phyloP scores from a whole-genome alignment of 1,140 invertebrate genomes.

The Cyrtorhinus lividipennis region DNA sequence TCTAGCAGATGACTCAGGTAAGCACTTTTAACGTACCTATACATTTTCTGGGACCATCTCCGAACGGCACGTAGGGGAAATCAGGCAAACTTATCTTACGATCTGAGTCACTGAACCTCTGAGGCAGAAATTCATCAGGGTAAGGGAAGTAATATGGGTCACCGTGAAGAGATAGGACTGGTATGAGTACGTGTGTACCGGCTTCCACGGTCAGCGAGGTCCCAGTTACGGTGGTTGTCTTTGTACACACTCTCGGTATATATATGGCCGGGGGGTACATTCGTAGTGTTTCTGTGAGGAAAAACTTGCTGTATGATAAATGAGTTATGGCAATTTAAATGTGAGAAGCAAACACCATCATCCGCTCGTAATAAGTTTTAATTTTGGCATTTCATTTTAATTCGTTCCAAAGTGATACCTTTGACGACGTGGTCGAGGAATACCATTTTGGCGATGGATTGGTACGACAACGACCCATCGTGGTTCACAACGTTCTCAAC shows the following conservation, averaged over 20 bases:
- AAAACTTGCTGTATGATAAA: background rate
- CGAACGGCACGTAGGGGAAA: background rate
- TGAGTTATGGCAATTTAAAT: too few relatives aligned
- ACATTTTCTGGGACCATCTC: conserved; percentile 10
- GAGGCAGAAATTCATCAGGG: conserved; percentile 50
- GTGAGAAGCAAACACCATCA: too few relatives aligned
- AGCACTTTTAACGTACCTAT: conserved; percentile 1
- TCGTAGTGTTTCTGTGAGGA: conserved; percentile 37
- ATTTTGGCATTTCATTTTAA: too few relatives aligned
- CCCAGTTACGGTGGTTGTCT: conserved; percentile 34
- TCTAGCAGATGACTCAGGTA: background rate
- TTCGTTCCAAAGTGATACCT: too few relatives aligned
- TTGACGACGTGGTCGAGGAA: conserved; percentile 39
- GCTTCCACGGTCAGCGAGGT: conserved; percentile 33
- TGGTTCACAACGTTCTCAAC: conserved; percentile 31
- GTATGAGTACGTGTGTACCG: conserved; percentile 37
- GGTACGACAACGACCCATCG: conserved; percentile 36
- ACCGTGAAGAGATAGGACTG: conserved; percentile 42
- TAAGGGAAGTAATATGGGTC: conserved; percentile 45
- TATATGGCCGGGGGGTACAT: conserved; percentile 38
- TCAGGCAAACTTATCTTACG: conserved; percentile 4
- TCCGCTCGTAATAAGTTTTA: too few relatives aligned
- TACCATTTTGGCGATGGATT: conserved; percentile 35
- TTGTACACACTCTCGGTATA: conserved; percentile 34
- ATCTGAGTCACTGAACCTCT: conserved; percentile 39